phyloP scores from a whole-genome alignment of 2,797 vertebrate species.

The Lithobates sylvaticus region DNA sequence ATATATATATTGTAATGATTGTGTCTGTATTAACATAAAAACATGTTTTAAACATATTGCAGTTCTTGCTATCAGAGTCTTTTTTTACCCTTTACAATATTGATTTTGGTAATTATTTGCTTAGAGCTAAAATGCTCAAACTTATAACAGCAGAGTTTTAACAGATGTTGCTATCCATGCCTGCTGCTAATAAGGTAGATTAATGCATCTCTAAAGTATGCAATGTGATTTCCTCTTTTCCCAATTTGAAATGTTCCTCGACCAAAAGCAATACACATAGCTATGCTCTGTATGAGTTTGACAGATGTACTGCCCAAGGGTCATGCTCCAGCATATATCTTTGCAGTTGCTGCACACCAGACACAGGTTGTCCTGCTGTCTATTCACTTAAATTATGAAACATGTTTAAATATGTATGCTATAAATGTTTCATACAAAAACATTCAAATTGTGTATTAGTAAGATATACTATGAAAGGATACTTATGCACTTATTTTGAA shows the following conservation, averaged over 20 bases:
- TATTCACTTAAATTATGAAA: constrained; percentile 41
- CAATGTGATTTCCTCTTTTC: constrained; percentile 41
- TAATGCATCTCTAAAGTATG: constrained; percentile 44
- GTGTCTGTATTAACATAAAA: no score
- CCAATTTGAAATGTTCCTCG: constrained; percentile 30
- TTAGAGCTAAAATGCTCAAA: constrained; percentile 22
- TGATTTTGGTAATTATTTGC: constrained; percentile 40
- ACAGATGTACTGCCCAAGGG: constrained; percentile 48
- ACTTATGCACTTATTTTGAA: not conserved
- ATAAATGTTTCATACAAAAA: not conserved
- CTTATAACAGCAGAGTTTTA: constrained; percentile 21
- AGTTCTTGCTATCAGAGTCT: not conserved
- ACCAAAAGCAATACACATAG: constrained; percentile 40
- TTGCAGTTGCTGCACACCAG: constrained; percentile 42
- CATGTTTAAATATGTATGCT: constrained; percentile 29
- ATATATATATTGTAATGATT: no score
- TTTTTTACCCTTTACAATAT: not conserved
- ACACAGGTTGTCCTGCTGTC: constrained; percentile 46
- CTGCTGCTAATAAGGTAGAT: constrained; percentile 44
- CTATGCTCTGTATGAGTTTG: constrained; percentile 32
- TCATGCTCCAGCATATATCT: constrained; percentile 29
- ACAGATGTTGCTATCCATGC: constrained; percentile 42
- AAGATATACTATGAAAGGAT: not conserved
- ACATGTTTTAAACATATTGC: no score
- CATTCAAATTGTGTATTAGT: not conserved